phyloP scores from a whole-genome alignment of 1,140 invertebrate species.

The Pteromalus puparum region DNA sequence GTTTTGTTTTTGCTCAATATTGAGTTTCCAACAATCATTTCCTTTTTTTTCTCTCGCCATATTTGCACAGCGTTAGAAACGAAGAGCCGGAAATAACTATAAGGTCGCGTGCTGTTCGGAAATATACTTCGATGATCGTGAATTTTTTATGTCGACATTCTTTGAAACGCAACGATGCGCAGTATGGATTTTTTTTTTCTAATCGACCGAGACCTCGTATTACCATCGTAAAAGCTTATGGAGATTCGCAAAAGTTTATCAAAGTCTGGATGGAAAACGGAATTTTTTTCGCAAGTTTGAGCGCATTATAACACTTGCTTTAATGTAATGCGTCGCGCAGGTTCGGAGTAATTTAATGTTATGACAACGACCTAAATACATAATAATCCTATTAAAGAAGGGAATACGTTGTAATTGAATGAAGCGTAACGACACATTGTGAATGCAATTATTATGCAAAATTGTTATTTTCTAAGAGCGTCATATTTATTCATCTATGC shows the following conservation, averaged over 20 bases:
- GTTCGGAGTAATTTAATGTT: conserved; percentile 36
- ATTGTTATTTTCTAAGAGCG: conserved; percentile 9
- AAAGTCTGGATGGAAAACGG: neutral
- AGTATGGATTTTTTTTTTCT: neutral
- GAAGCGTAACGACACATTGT: conserved; percentile 35
- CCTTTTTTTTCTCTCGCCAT: neutral
- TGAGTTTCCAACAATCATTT: conserved; percentile 14
- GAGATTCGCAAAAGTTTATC: neutral
- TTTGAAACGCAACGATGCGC: neutral
- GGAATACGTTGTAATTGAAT: conserved; percentile 43
- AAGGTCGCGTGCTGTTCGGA: too few species aligned
- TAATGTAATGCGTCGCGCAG: neutral
- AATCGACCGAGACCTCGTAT: neutral
- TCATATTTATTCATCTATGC: neutral
- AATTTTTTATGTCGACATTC: neutral
- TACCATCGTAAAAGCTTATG: neutral
- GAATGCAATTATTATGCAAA: conserved; percentile 35
- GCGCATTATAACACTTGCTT: neutral
- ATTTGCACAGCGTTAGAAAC: neutral
- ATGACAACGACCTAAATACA: conserved; percentile 43
- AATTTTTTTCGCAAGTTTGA: conserved; percentile 13
- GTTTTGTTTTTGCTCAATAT: conserved; percentile 14
- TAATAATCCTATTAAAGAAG: conserved; percentile 44
- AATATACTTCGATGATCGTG: neutral
- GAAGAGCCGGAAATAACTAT: too few species aligned